These are phyloP conservation scores for Ascidia mentula DNA, from an alignment of 23 tunicate species.

Conservation along the genomic window DNA sequence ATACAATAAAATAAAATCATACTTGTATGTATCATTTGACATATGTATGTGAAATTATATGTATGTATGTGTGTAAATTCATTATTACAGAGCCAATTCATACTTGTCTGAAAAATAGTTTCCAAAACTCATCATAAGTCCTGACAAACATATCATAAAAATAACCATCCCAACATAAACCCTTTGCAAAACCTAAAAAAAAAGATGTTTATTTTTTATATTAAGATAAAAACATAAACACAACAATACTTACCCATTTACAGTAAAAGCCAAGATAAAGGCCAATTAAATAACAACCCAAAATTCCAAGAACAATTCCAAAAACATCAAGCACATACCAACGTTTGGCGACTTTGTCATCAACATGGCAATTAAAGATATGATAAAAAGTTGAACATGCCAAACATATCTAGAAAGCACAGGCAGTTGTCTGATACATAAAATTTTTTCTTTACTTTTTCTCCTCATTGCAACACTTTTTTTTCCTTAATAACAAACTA, in stretches of 20 bases:
- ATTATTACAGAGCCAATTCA: background rate
- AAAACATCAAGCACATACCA: conserved; percentile 63
- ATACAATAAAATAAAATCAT: too few relatives aligned
- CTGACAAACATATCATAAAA: conserved; percentile 22
- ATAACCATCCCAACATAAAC: conserved; percentile 12
- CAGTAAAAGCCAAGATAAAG: conserved; percentile 85
- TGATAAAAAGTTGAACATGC: conserved; percentile 71
- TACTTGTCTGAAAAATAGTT: conserved; percentile 36
- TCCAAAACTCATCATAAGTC: conserved; percentile 25
- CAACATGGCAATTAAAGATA: conserved; percentile 69
- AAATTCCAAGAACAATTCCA: conserved; percentile 68
- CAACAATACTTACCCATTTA: background rate
- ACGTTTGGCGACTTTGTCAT: conserved; percentile 34
- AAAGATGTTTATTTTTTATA: background rate
- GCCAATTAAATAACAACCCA: conserved; percentile 82
- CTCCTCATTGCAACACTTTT: too few relatives aligned
- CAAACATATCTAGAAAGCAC: conserved; percentile 64
- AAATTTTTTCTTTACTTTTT: too few relatives aligned
- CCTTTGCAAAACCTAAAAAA: background rate
- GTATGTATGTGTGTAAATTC: background rate
- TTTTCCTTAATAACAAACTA: too few relatives aligned
- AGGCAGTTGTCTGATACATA: too few relatives aligned
- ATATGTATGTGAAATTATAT: too few relatives aligned
- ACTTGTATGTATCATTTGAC: too few relatives aligned
- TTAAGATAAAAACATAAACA: background rate